A percentile compares a stretch with the other conserved stretches of the same genome.
These are phyloP conservation scores for Vespertilio murinus DNA, from an alignment of 2,797 vertebrate genomes.

Conservation along the genomic window DNA sequence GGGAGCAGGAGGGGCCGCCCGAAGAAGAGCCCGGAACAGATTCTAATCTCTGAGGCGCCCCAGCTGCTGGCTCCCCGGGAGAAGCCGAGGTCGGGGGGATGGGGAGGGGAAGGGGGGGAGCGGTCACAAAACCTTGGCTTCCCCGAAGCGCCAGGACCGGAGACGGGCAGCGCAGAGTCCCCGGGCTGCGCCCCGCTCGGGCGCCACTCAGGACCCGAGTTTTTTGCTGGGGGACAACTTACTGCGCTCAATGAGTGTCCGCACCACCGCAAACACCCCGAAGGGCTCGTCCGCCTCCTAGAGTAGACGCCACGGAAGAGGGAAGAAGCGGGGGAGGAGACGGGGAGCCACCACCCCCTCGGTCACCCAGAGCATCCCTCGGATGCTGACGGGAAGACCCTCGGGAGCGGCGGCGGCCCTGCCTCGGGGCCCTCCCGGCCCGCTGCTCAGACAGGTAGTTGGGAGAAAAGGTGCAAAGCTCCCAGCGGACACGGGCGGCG, in stretches of 20 bases:
- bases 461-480: constrained; percentile 16
- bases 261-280: constrained; percentile 29
- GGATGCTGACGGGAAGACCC: background rate
- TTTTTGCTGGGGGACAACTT: constrained; percentile 8
- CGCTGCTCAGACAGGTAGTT: constrained; percentile 68
- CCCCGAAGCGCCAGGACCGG: background rate
- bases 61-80: background rate
- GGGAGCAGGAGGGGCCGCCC: background rate
- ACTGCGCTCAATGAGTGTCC: background rate
- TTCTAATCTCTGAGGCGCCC: background rate
- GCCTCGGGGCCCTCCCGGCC: background rate
- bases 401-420: background rate
- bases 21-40: background rate
- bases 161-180: background rate
- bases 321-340: background rate
- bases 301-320: constrained; percentile 23
- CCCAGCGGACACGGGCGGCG: background rate
- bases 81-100: background rate
- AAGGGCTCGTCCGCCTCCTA: background rate
- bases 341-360: no score
- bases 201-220: background rate
- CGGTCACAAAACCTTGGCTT: background rate
- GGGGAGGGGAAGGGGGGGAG: background rate
- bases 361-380: background rate
- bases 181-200: background rate